Percentiles rank a stretch among this genome's conserved stretches.
Conservation (phyloP, 1,140 invertebrate species). For the Aphelinus certus region DNA sequence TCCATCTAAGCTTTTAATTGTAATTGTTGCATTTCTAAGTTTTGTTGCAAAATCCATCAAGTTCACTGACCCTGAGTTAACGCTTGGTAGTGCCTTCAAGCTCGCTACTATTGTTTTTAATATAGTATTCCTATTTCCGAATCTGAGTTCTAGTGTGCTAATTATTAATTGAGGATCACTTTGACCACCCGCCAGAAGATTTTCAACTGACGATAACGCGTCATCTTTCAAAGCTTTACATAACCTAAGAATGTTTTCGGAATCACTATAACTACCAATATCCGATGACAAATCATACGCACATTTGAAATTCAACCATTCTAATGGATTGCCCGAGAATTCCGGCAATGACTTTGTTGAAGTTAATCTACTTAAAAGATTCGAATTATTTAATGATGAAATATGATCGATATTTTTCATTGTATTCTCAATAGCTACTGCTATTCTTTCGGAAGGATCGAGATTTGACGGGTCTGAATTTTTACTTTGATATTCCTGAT, state of each 20-base stretch:
- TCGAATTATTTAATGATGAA: too few relatives aligned
- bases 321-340: too few relatives aligned
- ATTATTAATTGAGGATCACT: not conserved
- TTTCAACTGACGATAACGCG: not conserved
- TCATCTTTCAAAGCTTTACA: not conserved
- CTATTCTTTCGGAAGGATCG: too few relatives aligned
- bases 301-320: too few relatives aligned
- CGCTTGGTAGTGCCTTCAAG: not conserved
- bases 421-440: too few relatives aligned
- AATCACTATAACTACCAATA: too few relatives aligned
- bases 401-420: too few relatives aligned
- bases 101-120: not conserved
- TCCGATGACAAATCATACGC: too few relatives aligned
- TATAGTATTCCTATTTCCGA: not conserved
- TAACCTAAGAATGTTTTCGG: not conserved
- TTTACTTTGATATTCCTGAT: too few relatives aligned
- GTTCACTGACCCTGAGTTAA: not conserved
- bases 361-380: too few relatives aligned
- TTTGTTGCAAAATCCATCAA: not conserved
- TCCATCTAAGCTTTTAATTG: not conserved
- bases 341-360: too few relatives aligned
- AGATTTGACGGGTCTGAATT: too few relatives aligned
- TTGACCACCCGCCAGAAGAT: not conserved
- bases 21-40: not conserved
- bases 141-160: not conserved